Conservation (phyloP, 2,888 invertebrate species). For the Lamellibrachia satsuma region DNA sequence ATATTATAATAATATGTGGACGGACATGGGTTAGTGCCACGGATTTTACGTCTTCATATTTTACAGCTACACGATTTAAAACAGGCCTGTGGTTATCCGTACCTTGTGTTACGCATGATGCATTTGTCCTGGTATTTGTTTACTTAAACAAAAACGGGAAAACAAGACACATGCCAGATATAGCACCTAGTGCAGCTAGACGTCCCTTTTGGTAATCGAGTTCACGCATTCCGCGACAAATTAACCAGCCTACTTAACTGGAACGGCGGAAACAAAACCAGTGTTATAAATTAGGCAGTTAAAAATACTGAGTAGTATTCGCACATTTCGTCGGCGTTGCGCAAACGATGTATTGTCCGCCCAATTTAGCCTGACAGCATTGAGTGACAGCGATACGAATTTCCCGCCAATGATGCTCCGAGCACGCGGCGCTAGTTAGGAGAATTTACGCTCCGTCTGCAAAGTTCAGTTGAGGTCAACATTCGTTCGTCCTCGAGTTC, state of each 20-base stretch:
- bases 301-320: background rate
- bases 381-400: slow-evolving; percentile 13
- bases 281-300: slow-evolving; percentile 1
- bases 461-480: slow-evolving; percentile 9
- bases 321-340: slow-evolving; percentile 13
- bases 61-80: background rate
- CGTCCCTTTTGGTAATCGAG: background rate
- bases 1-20: background rate
- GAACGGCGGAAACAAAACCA: background rate
- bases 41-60: background rate
- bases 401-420: background rate
- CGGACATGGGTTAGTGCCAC: background rate
- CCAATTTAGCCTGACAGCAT: slow-evolving; percentile 17
- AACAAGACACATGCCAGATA: background rate
- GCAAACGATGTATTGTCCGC: slow-evolving; percentile 2
- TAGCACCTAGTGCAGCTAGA: background rate
- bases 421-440: background rate
- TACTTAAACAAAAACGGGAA: background rate
- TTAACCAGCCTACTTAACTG: background rate
- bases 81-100: background rate
- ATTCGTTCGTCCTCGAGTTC: background rate
- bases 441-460: background rate
- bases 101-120: background rate
- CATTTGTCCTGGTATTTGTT: background rate
- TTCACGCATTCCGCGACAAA: background rate